Conservation (phyloP, 2,113 vertebrate species). For the Gavialis gangeticus region DNA sequence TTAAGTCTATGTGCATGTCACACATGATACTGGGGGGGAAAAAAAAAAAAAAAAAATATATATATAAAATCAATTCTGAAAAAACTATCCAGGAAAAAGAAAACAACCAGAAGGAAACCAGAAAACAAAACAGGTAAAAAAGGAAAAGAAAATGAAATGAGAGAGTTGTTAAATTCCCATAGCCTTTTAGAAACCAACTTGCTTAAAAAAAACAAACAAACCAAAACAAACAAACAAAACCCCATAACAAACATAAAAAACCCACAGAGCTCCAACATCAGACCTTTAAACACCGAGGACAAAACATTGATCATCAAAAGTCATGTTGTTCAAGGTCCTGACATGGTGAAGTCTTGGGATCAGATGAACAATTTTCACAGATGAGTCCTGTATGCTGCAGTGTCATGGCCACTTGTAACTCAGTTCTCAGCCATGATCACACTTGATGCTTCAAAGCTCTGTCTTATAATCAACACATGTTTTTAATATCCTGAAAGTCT, state of each 20-base stretch:
- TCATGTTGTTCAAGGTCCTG: slow-evolving; percentile 74
- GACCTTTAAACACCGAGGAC: slow-evolving; percentile 82
- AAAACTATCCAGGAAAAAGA: slow-evolving; percentile 66
- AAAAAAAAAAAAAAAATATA: too few relatives aligned
- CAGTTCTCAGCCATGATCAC: slow-evolving; percentile 79
- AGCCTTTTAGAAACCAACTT: slow-evolving; percentile 79
- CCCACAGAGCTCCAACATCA: slow-evolving; percentile 75
- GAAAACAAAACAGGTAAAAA: neutral
- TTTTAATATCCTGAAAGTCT: slow-evolving; percentile 92
- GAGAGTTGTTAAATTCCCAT: slow-evolving; percentile 68
- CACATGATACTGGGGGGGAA: slow-evolving; percentile 80
- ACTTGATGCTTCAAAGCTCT: slow-evolving; percentile 84
- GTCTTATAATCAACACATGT: slow-evolving; percentile 81
- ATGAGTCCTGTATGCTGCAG: slow-evolving; percentile 79
- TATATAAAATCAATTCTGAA: slow-evolving; percentile 75
- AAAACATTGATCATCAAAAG: slow-evolving; percentile 79
- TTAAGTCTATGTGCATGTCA: slow-evolving; percentile 84
- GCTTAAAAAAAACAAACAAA: slow-evolving; percentile 68
- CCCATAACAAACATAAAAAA: slow-evolving; percentile 49
- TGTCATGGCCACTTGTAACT: slow-evolving; percentile 75
- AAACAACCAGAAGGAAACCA: slow-evolving; percentile 57
- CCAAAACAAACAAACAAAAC: neutral
- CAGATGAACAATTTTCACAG: slow-evolving; percentile 74
- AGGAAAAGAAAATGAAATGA: slow-evolving; percentile 49
- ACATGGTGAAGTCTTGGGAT: slow-evolving; percentile 74